phyloP scores from a whole-genome alignment of 2,888 invertebrate species.

The Nemotelus pantherinus region DNA sequence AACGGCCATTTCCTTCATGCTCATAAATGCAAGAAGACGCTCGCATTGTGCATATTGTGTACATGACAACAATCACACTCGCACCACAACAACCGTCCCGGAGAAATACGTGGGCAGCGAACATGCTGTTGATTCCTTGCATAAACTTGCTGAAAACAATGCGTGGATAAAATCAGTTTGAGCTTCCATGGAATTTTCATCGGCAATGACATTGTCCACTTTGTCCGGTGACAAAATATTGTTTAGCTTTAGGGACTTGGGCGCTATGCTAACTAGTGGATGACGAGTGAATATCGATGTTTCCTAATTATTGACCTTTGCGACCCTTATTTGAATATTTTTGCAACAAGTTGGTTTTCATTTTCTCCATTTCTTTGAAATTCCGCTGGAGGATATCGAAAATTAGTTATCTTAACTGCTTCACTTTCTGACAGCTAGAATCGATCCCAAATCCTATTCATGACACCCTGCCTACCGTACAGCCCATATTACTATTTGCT shows the following conservation, averaged over 20 bases:
- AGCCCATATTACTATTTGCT: constrained; percentile 6
- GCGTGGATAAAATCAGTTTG: constrained; percentile 33
- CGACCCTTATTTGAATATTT: too few relatives aligned
- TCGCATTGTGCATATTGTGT: neutral
- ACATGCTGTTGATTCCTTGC: constrained; percentile 43
- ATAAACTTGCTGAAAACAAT: constrained; percentile 40
- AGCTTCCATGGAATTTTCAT: constrained; percentile 33
- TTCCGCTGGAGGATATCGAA: too few relatives aligned
- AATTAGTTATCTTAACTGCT: too few relatives aligned
- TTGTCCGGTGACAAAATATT: constrained; percentile 2
- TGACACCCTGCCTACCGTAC: too few relatives aligned
- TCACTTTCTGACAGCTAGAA: too few relatives aligned
- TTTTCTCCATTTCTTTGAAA: too few relatives aligned
- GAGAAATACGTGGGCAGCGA: constrained; percentile 31
- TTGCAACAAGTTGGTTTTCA: too few relatives aligned
- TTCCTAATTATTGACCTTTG: too few relatives aligned
- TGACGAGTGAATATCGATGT: neutral
- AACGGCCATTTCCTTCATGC: neutral
- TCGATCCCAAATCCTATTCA: too few relatives aligned
- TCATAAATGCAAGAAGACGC: constrained; percentile 31
- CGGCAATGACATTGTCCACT: neutral
- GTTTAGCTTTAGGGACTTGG: neutral
- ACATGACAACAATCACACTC: constrained; percentile 23
- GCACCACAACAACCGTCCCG: neutral
- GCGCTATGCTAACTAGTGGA: neutral